Conservation (phyloP, 2,797 vertebrate genomes). For the Gila robusta region DNA sequence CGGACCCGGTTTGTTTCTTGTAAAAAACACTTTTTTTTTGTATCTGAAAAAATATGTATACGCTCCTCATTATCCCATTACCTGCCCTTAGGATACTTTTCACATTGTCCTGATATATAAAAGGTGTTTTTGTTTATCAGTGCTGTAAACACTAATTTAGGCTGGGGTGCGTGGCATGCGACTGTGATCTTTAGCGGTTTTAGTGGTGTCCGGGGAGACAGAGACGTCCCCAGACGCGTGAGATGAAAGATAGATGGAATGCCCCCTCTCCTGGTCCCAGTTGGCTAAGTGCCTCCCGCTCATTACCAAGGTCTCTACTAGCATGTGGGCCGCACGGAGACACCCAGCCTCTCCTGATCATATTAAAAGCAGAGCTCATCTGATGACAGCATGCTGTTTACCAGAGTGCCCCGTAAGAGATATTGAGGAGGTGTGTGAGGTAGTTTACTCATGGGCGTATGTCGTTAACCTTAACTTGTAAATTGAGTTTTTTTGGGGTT, state of each 20-base stretch:
- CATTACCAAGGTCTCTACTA: slow-evolving; percentile 82
- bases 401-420: slow-evolving; percentile 66
- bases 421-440: slow-evolving; percentile 55
- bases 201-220: slow-evolving; percentile 77
- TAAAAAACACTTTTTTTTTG: background rate
- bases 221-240: slow-evolving; percentile 72
- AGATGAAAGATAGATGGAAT: slow-evolving; percentile 81
- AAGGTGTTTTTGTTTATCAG: slow-evolving; percentile 75
- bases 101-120: slow-evolving; percentile 56
- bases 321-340: slow-evolving; percentile 73
- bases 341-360: slow-evolving; percentile 74
- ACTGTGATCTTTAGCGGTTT: slow-evolving; percentile 76
- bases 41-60: slow-evolving; percentile 30
- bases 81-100: slow-evolving; percentile 72
- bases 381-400: slow-evolving; percentile 66
- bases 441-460: slow-evolving; percentile 32
- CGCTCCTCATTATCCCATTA: slow-evolving; percentile 64
- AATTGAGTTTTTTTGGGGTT: background rate
- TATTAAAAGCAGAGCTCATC: slow-evolving; percentile 74
- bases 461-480: slow-evolving; percentile 42
- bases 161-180: slow-evolving; percentile 71
- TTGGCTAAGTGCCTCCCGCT: slow-evolving; percentile 81
- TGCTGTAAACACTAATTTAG: slow-evolving; percentile 74
- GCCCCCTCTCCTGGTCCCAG: slow-evolving; percentile 79
- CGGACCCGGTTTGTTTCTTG: background rate